Conservation (phyloP, 2,113 vertebrate species). For the Tricholaema leucomelas region DNA sequence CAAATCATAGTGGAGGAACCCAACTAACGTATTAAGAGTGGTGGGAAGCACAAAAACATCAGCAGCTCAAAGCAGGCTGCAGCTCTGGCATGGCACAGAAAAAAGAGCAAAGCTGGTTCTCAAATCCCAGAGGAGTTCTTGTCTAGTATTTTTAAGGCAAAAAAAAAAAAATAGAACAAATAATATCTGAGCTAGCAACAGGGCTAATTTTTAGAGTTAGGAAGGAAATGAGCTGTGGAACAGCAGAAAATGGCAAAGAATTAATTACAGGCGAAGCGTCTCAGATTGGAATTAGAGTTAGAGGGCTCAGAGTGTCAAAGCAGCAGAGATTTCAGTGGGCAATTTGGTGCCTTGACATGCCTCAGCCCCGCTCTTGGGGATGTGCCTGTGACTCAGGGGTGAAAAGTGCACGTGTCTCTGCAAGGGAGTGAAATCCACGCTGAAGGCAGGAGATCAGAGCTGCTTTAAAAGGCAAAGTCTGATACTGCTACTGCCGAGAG, state of each 20-base stretch:
- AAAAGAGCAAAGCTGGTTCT: not conserved
- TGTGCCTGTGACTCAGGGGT: not conserved
- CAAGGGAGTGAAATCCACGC: not conserved
- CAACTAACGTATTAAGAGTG: not conserved
- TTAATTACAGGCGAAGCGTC: not conserved
- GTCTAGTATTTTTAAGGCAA: not conserved
- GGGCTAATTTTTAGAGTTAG: not conserved
- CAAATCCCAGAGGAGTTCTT: not conserved
- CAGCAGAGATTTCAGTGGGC: not conserved
- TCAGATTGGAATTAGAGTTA: not conserved
- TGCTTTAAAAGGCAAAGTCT: not conserved
- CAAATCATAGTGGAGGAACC: not conserved
- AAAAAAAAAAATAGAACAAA: not conserved
- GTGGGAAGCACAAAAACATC: not conserved
- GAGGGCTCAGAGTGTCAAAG: not conserved
- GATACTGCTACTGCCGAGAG: accelerated
- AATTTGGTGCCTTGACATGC: not conserved
- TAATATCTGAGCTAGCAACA: not conserved
- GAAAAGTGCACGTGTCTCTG: not conserved
- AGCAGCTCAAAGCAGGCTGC: not conserved
- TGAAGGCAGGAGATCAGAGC: not conserved
- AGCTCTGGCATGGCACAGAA: not conserved
- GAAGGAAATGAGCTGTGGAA: not conserved
- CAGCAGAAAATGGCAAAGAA: not conserved
- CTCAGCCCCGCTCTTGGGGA: not conserved